phyloP scores from a whole-genome alignment of 2,797 vertebrate species.

The Tragelaphus oryx region DNA sequence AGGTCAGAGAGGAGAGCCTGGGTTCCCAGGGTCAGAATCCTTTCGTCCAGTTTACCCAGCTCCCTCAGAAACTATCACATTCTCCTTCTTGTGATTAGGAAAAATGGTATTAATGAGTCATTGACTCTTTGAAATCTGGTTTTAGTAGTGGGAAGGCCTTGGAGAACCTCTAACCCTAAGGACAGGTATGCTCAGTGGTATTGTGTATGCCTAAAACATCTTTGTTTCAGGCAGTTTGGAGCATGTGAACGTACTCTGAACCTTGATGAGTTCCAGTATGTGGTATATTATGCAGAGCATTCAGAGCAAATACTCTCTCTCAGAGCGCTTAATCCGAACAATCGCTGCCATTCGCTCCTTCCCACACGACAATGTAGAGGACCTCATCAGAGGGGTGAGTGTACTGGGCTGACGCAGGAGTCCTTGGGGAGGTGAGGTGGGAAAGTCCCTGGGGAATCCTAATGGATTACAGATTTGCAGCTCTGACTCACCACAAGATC shows the following conservation, averaged over 20 bases:
- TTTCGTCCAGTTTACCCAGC: neutral
- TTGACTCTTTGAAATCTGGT: neutral
- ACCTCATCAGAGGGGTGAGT: slow-evolving; percentile 93
- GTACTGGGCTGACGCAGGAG: neutral
- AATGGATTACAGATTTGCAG: neutral
- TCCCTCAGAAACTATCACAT: neutral
- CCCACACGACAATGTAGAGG: slow-evolving; percentile 96
- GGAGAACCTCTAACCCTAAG: neutral
- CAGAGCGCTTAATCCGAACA: slow-evolving; percentile 95
- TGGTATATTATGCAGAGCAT: slow-evolving; percentile 99
- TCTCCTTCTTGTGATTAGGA: neutral
- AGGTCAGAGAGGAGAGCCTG: neutral
- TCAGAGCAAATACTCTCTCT: slow-evolving; percentile 97
- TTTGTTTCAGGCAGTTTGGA: slow-evolving; percentile 71
- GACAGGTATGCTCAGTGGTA: neutral
- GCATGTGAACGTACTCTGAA: slow-evolving; percentile 71
- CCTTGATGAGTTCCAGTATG: slow-evolving; percentile 91
- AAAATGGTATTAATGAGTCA: neutral
- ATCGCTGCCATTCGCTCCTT: slow-evolving; percentile 96
- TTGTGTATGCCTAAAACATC: slow-evolving; percentile 7
- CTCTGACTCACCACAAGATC: neutral
- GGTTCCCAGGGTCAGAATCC: neutral
- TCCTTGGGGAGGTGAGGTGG: neutral
- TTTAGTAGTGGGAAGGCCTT: neutral
- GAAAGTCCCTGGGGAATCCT: neutral